Evolutionary conservation across 2,797 vertebrate genomes (phyloP).

Genomic region (Chloroceryle inda): DNA sequence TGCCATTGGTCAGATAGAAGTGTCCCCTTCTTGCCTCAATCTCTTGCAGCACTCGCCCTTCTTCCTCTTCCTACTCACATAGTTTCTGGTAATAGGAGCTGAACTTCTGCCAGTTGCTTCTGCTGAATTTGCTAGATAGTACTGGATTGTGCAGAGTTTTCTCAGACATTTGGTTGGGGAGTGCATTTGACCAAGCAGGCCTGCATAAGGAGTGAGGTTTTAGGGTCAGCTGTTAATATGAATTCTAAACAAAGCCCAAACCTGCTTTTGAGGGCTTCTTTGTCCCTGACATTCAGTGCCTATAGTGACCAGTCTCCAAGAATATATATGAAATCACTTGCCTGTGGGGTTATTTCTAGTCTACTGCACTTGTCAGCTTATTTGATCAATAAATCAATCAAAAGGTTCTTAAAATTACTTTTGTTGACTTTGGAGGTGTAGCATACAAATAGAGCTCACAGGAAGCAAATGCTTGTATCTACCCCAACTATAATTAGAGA

Average conservation of each 20-base stretch:
- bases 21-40: neutral
- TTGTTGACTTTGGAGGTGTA: slow-evolving; percentile 8
- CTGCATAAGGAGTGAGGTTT: neutral
- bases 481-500: slow-evolving; percentile 42
- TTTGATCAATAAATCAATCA: slow-evolving; percentile 50
- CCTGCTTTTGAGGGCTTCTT: neutral
- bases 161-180: neutral
- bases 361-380: slow-evolving; percentile 11
- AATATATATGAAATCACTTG: slow-evolving; percentile 27
- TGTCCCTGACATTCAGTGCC: neutral
- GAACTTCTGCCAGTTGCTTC: neutral
- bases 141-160: neutral
- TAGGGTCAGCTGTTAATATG: neutral
- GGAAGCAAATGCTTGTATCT: neutral
- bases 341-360: slow-evolving; percentile 26
- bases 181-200: neutral
- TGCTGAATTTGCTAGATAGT: neutral
- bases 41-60: rapidly evolving
- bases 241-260: neutral
- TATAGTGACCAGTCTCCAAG: neutral
- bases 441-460: neutral
- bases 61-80: neutral
- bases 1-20: neutral
- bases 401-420: slow-evolving; percentile 51
- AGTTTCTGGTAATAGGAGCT: neutral